Conservation (phyloP, 2,797 vertebrate species). For the Mormyrus hasselquistii region DNA sequence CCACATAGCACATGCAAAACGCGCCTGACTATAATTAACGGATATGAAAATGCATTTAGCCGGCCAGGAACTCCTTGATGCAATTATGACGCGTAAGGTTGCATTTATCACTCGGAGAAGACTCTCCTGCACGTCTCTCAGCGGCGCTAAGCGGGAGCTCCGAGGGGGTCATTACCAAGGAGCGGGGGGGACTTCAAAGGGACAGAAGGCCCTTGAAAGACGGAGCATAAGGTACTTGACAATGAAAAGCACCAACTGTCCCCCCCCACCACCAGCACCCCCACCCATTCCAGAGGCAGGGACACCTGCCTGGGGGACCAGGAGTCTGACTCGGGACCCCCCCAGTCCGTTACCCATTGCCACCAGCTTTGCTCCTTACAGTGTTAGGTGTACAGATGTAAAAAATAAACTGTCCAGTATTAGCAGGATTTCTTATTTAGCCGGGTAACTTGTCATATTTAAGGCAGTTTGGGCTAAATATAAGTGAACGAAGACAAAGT, state of each 20-base stretch:
- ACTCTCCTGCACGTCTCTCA: background rate
- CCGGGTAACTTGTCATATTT: background rate
- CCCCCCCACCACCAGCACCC: slow-evolving; percentile 24
- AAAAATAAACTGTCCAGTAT: background rate
- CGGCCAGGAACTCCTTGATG: background rate
- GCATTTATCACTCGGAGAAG: background rate
- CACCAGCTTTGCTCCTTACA: background rate
- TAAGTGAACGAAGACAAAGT: background rate
- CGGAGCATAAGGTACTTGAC: slow-evolving; percentile 46
- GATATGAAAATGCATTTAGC: slow-evolving; percentile 13
- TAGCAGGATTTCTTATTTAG: background rate
- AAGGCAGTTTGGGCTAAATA: background rate
- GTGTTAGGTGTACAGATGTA: background rate
- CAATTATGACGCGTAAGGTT: background rate
- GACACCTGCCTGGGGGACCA: slow-evolving; percentile 53
- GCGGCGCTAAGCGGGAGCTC: background rate
- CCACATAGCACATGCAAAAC: background rate
- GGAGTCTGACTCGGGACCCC: slow-evolving; percentile 24
- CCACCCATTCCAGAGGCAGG: slow-evolving; percentile 31
- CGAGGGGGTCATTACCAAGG: slow-evolving; percentile 17
- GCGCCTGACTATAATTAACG: background rate
- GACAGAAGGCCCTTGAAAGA: slow-evolving; percentile 14
- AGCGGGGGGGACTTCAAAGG: slow-evolving; percentile 18
- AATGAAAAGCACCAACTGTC: slow-evolving; percentile 47
- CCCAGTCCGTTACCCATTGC: slow-evolving; percentile 45